These are phyloP conservation scores for Propsilocerus akamusi DNA, from an alignment of 1,140 invertebrate species.

Conservation along the genomic window DNA sequence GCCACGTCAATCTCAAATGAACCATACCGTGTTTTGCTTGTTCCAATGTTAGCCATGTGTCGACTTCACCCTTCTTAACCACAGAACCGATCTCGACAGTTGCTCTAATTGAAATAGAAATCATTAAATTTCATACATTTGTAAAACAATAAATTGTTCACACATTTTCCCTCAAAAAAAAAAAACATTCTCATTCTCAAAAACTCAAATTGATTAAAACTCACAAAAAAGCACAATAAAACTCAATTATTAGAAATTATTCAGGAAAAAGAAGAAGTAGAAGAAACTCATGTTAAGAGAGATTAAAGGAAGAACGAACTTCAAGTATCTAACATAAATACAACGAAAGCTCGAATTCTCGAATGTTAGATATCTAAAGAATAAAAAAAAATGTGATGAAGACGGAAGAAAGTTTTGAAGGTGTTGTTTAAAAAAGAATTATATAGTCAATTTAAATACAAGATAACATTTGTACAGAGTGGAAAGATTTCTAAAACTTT, in stretches of 20 bases:
- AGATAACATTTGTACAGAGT: too few relatives aligned
- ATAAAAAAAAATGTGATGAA: neutral
- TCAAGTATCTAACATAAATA: neutral
- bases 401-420: neutral
- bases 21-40: slow-evolving; percentile 86
- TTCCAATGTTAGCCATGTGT: slow-evolving; percentile 78
- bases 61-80: slow-evolving; percentile 41
- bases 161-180: too few relatives aligned
- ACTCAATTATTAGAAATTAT: too few relatives aligned
- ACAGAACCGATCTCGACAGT: slow-evolving; percentile 46
- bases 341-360: neutral
- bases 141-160: too few relatives aligned
- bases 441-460: too few relatives aligned
- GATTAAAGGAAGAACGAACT: neutral
- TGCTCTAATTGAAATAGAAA: slow-evolving; percentile 18
- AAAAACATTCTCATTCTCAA: too few relatives aligned
- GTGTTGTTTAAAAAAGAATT: neutral
- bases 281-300: slow-evolving; percentile 7
- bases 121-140: too few relatives aligned
- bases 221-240: too few relatives aligned
- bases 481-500: too few relatives aligned
- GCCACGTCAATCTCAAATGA: slow-evolving; percentile 73
- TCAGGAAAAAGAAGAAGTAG: slow-evolving; percentile 7
- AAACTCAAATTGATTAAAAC: neutral
- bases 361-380: neutral